These are phyloP conservation scores for Anoplolepis gracilipes DNA, from an alignment of 1,140 invertebrate genomes.

Conservation along the genomic window DNA sequence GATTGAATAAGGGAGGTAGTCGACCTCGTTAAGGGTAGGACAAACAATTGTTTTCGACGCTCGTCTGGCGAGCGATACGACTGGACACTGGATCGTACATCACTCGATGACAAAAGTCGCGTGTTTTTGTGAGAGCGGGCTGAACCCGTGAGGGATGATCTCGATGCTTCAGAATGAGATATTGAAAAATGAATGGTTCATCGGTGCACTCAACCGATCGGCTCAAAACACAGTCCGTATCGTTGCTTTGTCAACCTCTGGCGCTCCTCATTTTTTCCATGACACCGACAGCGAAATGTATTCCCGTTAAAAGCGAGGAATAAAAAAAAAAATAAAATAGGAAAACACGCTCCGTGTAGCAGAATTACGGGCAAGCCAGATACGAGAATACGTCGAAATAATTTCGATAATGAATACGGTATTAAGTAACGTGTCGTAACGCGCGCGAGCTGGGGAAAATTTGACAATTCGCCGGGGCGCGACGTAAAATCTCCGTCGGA, in stretches of 20 bases:
- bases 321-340: slow-evolving; percentile 13
- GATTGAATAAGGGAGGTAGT: not conserved
- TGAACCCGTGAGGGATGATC: slow-evolving; percentile 75
- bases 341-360: not conserved
- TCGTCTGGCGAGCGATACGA: slow-evolving; percentile 43
- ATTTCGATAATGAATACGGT: slow-evolving; percentile 67
- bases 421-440: slow-evolving; percentile 40
- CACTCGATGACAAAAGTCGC: slow-evolving; percentile 75
- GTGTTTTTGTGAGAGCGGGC: slow-evolving; percentile 69
- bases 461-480: slow-evolving; percentile 35
- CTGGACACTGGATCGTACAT: slow-evolving; percentile 69
- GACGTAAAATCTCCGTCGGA: slow-evolving; percentile 62
- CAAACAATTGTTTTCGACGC: slow-evolving; percentile 64
- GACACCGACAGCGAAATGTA: slow-evolving; percentile 46
- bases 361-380: not conserved
- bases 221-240: slow-evolving; percentile 59
- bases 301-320: slow-evolving; percentile 33
- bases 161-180: slow-evolving; percentile 65
- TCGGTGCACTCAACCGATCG: slow-evolving; percentile 73
- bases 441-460: not conserved
- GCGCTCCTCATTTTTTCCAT: slow-evolving; percentile 26
- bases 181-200: slow-evolving; percentile 78
- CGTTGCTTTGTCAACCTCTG: slow-evolving; percentile 59
- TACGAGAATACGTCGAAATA: slow-evolving; percentile 43
- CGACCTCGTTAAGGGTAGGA: slow-evolving; percentile 56